Conservation (phyloP, 1,140 invertebrate species). For the Aphelenchoides avenae region DNA sequence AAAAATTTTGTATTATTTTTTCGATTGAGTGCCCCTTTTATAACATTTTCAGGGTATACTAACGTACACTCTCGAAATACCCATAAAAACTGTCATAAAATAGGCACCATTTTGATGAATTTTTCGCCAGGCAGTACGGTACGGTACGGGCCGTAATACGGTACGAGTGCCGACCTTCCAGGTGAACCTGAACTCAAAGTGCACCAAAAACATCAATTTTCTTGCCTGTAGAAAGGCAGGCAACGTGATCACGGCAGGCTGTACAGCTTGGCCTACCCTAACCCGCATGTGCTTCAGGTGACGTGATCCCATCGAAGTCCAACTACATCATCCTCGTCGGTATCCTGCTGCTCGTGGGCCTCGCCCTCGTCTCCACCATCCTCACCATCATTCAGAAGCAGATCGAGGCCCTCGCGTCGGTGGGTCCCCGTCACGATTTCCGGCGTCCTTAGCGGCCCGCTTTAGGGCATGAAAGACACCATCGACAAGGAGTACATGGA, state of each 20-base stretch:
- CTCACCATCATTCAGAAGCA: constrained; percentile 51
- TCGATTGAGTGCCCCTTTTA: no score
- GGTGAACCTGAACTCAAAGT: no score
- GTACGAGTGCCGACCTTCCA: no score
- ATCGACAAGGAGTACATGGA: constrained; percentile 46
- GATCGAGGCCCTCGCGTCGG: constrained; percentile 43
- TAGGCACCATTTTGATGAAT: no score
- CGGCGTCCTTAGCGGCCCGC: background rate
- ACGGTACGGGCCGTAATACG: no score
- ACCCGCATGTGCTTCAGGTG: constrained; percentile 19
- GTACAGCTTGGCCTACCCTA: background rate
- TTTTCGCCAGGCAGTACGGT: no score
- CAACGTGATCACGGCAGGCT: constrained; percentile 1
- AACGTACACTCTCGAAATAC: no score
- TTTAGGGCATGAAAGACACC: constrained; percentile 38
- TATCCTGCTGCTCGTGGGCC: constrained; percentile 40
- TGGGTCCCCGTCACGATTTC: background rate
- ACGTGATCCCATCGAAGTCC: constrained; percentile 41
- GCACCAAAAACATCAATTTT: no score
- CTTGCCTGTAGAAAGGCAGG: no score
- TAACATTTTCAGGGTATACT: no score
- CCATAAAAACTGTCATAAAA: no score
- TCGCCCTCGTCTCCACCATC: constrained; percentile 46
- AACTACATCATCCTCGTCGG: constrained; percentile 44
- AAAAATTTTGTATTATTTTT: no score